Conservation (phyloP, 2,113 vertebrate species). For the Ellobius talpinus region DNA sequence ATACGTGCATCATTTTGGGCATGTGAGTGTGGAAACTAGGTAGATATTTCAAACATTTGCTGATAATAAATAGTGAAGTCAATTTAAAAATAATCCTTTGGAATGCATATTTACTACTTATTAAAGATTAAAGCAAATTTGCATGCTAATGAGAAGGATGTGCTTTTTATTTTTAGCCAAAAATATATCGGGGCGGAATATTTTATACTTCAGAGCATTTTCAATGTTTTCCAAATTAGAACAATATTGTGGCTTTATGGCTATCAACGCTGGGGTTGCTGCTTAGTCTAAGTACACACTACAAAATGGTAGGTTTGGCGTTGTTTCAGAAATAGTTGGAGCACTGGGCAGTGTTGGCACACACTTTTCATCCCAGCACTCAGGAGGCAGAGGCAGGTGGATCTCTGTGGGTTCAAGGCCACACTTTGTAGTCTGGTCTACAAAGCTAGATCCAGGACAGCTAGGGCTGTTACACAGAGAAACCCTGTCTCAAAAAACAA, state of each 20-base stretch:
- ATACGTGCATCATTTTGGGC: not conserved
- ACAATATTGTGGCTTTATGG: not conserved
- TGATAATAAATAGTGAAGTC: not conserved
- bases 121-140: not conserved
- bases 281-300: not conserved
- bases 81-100: not conserved
- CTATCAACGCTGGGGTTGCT: not conserved
- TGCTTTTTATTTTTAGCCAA: not conserved
- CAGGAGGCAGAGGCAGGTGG: too few species aligned
- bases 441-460: too few species aligned
- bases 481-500: too few species aligned
- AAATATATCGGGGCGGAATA: not conserved
- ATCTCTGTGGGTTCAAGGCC: too few species aligned
- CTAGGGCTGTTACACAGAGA: too few species aligned
- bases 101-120: not conserved
- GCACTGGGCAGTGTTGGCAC: too few species aligned
- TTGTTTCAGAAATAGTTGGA: not conserved
- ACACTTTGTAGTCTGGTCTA: too few species aligned
- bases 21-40: not conserved
- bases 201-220: not conserved
- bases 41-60: not conserved
- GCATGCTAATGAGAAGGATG: too few species aligned
- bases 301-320: not conserved
- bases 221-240: not conserved
- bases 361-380: too few species aligned